Conservation (phyloP, 2,113 vertebrate species). For the Diadophis punctatus region DNA sequence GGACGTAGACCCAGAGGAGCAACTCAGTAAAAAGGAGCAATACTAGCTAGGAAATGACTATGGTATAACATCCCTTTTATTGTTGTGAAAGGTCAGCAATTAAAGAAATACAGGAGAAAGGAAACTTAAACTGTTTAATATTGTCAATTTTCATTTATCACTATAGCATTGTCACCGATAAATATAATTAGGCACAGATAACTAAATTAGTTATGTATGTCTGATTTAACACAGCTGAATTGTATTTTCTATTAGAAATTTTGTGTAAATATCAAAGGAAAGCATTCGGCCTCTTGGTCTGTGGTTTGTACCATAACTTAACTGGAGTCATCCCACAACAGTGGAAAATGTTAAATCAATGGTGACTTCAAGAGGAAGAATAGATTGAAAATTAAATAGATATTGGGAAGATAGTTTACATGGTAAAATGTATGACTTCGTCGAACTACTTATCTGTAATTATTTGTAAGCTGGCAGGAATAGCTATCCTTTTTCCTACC, state of each 20-base stretch:
- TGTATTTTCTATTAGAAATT: not conserved
- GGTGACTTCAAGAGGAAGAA: not conserved
- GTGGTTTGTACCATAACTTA: not conserved
- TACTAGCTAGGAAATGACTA: not conserved
- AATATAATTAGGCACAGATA: not conserved
- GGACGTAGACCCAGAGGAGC: not conserved
- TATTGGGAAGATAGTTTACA: not conserved
- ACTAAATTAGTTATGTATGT: not conserved
- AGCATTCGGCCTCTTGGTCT: not conserved
- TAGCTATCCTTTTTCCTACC: not conserved
- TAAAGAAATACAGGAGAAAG: not conserved
- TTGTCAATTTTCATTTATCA: not conserved
- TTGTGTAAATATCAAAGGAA: not conserved
- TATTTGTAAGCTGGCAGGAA: not conserved
- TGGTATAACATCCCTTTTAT: not conserved
- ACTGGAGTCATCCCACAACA: not conserved
- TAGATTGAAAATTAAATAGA: not conserved
- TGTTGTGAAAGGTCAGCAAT: not conserved
- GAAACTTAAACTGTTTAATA: not conserved
- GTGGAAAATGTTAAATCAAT: not conserved
- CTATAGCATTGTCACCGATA: not conserved
- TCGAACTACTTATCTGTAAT: not conserved
- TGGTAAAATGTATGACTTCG: not conserved
- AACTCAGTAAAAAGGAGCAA: not conserved
- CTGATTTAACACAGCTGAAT: not conserved